Conservation (phyloP, 1,140 invertebrate genomes). For the Formica selysi region DNA sequence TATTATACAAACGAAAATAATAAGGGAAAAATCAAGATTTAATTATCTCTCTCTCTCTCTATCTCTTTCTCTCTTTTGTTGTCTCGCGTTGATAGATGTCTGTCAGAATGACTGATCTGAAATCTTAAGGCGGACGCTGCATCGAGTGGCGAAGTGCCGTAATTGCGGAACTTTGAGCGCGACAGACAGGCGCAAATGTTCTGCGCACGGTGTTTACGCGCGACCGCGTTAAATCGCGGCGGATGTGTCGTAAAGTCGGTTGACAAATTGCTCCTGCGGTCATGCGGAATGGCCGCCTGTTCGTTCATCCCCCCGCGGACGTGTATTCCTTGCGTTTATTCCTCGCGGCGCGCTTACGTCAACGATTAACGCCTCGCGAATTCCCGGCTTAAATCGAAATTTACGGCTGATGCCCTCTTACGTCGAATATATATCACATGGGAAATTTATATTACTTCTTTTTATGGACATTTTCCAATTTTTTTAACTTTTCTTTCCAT, state of each 20-base stretch:
- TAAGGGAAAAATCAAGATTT: background rate
- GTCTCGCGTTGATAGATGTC: no score
- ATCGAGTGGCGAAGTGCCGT: constrained; percentile 20
- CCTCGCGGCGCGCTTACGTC: constrained; percentile 22
- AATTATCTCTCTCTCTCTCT: background rate
- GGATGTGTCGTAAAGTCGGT: constrained; percentile 47
- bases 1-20: no score
- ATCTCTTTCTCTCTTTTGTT: background rate
- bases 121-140: background rate
- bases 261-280: constrained; percentile 60
- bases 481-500: no score
- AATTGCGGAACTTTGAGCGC: constrained; percentile 45
- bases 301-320: background rate
- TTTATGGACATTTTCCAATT: no score
- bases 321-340: constrained; percentile 50
- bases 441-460: no score
- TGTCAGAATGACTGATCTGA: background rate
- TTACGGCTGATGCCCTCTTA: background rate
- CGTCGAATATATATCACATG: background rate
- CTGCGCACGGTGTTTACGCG: constrained; percentile 52
- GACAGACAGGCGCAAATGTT: constrained; percentile 44
- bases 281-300: background rate
- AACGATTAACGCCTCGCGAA: constrained; percentile 47
- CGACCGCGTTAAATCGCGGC: constrained; percentile 52
- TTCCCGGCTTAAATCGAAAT: constrained; percentile 33